Base-by-base conservation (phyloP, 2,797 vertebrate species). In the Syncerus caffer region DNA sequence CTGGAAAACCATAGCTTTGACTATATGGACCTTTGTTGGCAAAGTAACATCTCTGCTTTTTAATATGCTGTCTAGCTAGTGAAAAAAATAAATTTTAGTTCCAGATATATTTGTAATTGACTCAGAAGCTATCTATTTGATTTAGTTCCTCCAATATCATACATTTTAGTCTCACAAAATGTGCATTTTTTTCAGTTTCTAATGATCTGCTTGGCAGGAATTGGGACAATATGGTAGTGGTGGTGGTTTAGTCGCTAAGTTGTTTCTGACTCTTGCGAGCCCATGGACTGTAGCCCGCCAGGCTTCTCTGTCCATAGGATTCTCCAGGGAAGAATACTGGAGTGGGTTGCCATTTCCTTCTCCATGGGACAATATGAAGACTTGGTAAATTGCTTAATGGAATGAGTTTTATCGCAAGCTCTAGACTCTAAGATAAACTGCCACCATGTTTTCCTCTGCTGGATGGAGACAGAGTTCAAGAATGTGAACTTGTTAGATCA, bases 381-480 rank as follows among this genome's bases (percentile, higher is more conserved):
- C n/a, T 47, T 83, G n/a, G 62, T 94, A 57, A 97, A 98, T 16
- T 94, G 71, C 29, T 90, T 45, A 12, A 89, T 13, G n/a, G 55
- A 94, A 93, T 79, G 74, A 96, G 55, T 93, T 96, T 82, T 50
- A 57, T 82, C 6, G 93, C 55, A 92, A 79, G 29, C 93, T 7
- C 90, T 78, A 94, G 55, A 57, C 47, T 74, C 45, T 3, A 62
- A 85, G 58, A 89, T 8, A 93, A 67, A 97, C 29, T 25, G 12
- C 29, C 27, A 82, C 51, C 6, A 58, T n/a, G 62, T 97, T 93
- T 95, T 96, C 64, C 67, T 50, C n/a, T 93, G 19, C 50, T 96
- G 84, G 89, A 78, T 85, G 42, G 14, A 96, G 79, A 92, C 31
- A 95, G 96, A 98, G 47, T 27, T 57, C 64, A 58, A 25, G 94